Base-by-base conservation (phyloP, 2,888 invertebrate species). In the Stomorhina lunata region DNA sequence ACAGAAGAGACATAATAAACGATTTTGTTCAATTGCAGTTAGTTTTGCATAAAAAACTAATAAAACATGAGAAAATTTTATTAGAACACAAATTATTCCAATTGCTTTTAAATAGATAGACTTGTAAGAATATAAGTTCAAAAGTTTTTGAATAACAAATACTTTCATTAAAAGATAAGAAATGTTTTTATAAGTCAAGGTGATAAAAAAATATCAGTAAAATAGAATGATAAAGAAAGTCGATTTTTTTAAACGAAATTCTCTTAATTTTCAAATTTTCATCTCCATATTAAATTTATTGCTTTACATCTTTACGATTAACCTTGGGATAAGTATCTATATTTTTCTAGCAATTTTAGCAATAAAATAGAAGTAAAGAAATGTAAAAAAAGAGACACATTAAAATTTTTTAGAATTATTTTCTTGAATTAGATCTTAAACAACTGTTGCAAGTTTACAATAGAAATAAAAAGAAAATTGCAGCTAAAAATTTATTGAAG, bases 41-140 rank as follows among this genome's bases (percentile, higher is more conserved):
- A n/a, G 32, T 75, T 88, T 88, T 88, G 87, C 88, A 88, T 88
- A 88, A 88, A 88, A 88, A 86, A 84, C 85, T 85, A 86, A 88
- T 88, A 88, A 88, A 88, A 87, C 29, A 59, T 55, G 45, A 57
- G 75, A 80, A 77, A 84, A 84, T 85, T 84, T 85, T 84, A 84
- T 85, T 84, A 82, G 76, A 84, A 84, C 81, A 77, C 63, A n/a
- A n/a, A n/a, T n/a, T 32, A 20, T 17, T 45, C 69, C 68, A 69
- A 61, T 59, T 69, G 29, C 22, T 63, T 69, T n/a, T 45, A 59
- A 61, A 32, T 59, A 48, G 43, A 40, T 55, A 69, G 29, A 40
- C 40, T 69, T 6, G 53, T 5, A 66, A 4, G 15, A 6, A 65
- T 15, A 63, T 17, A 50, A 32, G 27, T 20, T 15, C 27, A 50